Percentiles rank a stretch among this genome's conserved stretches.
Evolutionary conservation across 2,797 vertebrate species (phyloP).

Genomic region (Acanthiza pusilla): DNA sequence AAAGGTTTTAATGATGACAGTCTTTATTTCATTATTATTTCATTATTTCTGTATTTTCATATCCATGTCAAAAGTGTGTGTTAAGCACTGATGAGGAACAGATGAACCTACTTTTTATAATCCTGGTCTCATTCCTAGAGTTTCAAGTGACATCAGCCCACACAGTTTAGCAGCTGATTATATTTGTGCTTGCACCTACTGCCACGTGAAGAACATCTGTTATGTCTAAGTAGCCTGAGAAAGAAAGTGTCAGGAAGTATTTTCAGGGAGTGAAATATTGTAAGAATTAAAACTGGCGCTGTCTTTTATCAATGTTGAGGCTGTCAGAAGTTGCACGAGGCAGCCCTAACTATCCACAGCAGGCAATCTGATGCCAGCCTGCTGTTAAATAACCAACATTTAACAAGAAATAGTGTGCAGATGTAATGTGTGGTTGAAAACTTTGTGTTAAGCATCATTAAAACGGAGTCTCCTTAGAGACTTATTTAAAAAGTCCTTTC

Average conservation of each 20-base stretch:
- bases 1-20: not conserved
- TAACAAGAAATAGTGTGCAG: constrained; percentile 66
- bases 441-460: constrained; percentile 69
- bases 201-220: not conserved
- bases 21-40: not conserved
- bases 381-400: constrained; percentile 72
- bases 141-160: not conserved
- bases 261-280: constrained; percentile 43
- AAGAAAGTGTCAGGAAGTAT: constrained; percentile 7
- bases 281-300: constrained; percentile 48
- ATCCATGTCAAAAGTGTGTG: not conserved
- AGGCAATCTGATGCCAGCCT: constrained; percentile 69
- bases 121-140: not conserved
- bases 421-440: constrained; percentile 65
- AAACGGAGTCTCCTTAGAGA: constrained; percentile 66
- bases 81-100: not conserved
- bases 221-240: not conserved
- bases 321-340: constrained; percentile 63
- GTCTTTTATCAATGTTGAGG: constrained; percentile 62
- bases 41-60: not conserved
- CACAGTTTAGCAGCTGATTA: not conserved
- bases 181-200: not conserved
- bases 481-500: constrained; percentile 65
- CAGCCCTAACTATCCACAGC: constrained; percentile 60
- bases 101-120: not conserved